Conservation (phyloP, 2,888 invertebrate genomes). For the Andrena trimmerana region DNA sequence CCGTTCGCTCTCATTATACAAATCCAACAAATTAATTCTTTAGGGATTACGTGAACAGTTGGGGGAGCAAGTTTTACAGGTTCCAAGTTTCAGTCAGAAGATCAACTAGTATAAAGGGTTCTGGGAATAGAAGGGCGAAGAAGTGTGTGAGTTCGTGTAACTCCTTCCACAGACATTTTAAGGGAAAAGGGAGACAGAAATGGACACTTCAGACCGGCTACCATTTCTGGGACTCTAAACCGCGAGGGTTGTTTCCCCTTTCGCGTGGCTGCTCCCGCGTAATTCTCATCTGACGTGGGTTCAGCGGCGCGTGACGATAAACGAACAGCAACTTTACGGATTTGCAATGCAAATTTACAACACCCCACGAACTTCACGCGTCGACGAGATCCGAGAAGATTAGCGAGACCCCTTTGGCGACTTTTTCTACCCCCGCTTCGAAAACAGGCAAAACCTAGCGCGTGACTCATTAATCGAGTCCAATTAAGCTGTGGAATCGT, state of each 20-base stretch:
- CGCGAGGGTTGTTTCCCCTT: constrained; percentile 1
- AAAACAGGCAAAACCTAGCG: not conserved
- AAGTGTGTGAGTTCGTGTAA: too few relatives aligned
- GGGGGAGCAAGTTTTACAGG: not conserved
- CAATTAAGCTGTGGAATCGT: not conserved
- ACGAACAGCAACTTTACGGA: not conserved
- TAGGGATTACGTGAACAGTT: not conserved
- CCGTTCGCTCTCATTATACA: not conserved
- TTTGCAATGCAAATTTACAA: constrained; percentile 9
- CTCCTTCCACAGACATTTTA: too few relatives aligned
- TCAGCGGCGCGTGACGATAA: constrained; percentile 7
- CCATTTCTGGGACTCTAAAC: not conserved
- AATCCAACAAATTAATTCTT: not conserved
- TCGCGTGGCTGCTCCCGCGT: constrained; percentile 1
- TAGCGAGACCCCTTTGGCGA: not conserved
- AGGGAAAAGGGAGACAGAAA: not conserved
- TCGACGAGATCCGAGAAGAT: constrained; percentile 6
- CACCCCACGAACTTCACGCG: not conserved
- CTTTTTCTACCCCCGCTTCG: not conserved
- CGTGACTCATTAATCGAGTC: not conserved
- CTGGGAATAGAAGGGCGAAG: too few relatives aligned
- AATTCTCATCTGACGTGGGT: constrained; percentile 2
- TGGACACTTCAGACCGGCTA: not conserved
- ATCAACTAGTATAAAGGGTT: too few relatives aligned
- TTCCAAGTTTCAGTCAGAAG: too few relatives aligned